Percentiles rank a stretch among this genome's conserved stretches.
These are phyloP conservation scores for Pheucticus melanocephalus DNA, from an alignment of 2,113 vertebrate species.

Conservation along the genomic window DNA sequence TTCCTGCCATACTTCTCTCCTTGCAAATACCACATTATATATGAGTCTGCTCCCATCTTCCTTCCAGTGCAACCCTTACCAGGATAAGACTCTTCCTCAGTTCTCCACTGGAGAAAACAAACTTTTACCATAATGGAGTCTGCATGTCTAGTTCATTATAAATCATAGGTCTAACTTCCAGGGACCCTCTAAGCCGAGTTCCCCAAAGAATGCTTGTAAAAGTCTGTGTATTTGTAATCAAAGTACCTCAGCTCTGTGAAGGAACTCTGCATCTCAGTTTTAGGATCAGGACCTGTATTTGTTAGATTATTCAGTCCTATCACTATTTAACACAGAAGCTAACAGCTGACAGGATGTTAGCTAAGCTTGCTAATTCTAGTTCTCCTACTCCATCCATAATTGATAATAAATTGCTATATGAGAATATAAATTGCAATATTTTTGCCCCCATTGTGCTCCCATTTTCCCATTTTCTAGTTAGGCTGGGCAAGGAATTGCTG, in stretches of 20 bases:
- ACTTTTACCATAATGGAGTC: background rate
- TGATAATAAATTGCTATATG: background rate
- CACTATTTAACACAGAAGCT: background rate
- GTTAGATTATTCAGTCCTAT: background rate
- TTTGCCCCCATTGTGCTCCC: background rate
- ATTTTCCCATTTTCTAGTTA: background rate
- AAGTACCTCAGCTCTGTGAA: background rate
- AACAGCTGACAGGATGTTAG: background rate
- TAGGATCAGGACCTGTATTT: background rate
- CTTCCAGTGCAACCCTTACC: background rate
- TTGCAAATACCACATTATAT: background rate
- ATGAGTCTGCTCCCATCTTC: background rate
- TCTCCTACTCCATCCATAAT: background rate
- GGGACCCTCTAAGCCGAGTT: background rate
- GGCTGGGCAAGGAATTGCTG: background rate
- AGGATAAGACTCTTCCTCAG: background rate
- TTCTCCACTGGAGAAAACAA: background rate
- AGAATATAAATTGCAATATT: background rate
- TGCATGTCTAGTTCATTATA: background rate
- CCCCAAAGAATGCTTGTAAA: background rate
- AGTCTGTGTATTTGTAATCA: background rate
- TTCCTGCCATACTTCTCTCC: constrained; percentile 1
- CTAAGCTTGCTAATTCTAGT: background rate
- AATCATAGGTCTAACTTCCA: background rate
- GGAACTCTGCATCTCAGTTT: background rate